Evolutionary conservation across 2,113 vertebrate species (phyloP), one percentile per base, ranked within the genome.

Genomic region (Ptyas mucosa): DNA sequence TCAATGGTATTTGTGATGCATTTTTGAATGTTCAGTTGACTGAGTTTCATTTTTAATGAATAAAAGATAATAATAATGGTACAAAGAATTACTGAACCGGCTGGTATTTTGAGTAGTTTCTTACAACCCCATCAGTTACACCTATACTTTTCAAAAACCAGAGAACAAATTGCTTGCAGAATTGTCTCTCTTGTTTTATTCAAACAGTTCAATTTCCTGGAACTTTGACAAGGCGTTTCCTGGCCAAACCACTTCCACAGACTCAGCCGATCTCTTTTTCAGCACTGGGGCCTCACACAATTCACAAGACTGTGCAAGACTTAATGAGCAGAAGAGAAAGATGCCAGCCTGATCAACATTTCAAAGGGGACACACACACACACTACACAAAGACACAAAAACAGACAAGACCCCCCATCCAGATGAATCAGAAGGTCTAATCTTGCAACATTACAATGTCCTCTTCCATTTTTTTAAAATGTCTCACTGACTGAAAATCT

Each of bases 131-230:
- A 0, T 55, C 6, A 5, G 14, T 54, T 21, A 43, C n/a, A 2
- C 81, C 49, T 64, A 24, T 10, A 39, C 29, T 52, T 90, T 58
- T 23, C 18, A 54, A 23, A 24, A 88, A 69, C 2, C 52, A 29
- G 57, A 18, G 49, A 18, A 24, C 39, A 8, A 39, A 39, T 18
- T 8, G 8, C 39, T 39, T 58, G 64, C 29, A 14, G 34, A 1
- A 39, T n/a, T 75, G 52, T 53, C n/a, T 12, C 53, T 29, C 24
- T 46, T 75, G 87, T 81, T 89, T 92, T 61, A 89, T 92, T 92
- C 49, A 92, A 92, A 75, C 26, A 29, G 51, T 43, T 64, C 91
- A 0, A n/a, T 89, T 92, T 92, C 91, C 91, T 92, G 91, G 87
- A 89, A 92, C 51, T 23, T 87, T 23, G 61, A 52, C 64, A 81